Conservation (phyloP, 1,140 invertebrate genomes). For the Magallana angulata region DNA sequence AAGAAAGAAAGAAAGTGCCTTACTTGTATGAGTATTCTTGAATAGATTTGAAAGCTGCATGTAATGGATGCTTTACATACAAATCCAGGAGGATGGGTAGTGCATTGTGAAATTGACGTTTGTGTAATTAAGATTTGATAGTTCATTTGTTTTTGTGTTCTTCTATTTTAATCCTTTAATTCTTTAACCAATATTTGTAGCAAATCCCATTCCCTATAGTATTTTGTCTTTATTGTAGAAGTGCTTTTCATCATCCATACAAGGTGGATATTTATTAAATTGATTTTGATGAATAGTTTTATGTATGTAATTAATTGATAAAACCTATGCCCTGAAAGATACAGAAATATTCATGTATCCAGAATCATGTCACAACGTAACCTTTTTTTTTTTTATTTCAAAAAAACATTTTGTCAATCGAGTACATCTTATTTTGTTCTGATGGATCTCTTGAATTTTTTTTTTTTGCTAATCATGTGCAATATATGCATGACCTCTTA, state of each 20-base stretch:
- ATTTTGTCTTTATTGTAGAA: background rate
- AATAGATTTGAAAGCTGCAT: too few relatives aligned
- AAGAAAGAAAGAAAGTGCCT: too few relatives aligned
- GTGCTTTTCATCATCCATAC: background rate
- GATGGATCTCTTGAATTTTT: background rate
- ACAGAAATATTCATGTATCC: background rate
- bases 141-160: background rate
- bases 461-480: conserved; percentile 30
- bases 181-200: background rate
- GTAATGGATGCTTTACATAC: too few relatives aligned
- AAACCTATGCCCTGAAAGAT: conserved; percentile 19
- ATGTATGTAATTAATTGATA: background rate
- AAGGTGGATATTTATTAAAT: background rate
- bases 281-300: background rate
- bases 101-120: too few relatives aligned
- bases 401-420: background rate
- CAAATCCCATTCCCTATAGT: background rate
- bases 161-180: background rate
- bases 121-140: too few relatives aligned
- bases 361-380: conserved; percentile 5
- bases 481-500: conserved; percentile 3
- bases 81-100: too few relatives aligned
- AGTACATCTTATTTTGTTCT: background rate
- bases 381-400: background rate
- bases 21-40: too few relatives aligned